phyloP scores from a whole-genome alignment of 2,797 vertebrate genomes.

The Iguana delicatissima region DNA sequence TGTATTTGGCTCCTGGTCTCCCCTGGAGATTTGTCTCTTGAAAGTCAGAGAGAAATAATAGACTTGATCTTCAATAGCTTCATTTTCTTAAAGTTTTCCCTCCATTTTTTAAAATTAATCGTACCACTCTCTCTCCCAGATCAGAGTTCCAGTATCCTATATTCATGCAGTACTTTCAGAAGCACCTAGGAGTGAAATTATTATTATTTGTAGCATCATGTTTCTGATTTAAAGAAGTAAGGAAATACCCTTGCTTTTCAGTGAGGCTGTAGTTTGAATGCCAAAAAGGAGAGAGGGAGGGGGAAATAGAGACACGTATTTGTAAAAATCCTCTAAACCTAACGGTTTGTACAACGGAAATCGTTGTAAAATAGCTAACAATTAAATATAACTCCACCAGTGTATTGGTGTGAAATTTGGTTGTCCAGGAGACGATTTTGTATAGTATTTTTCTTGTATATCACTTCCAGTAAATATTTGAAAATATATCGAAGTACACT shows the following conservation, averaged over 20 bases:
- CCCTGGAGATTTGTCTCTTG: constrained; percentile 18
- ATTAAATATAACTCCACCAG: constrained; percentile 83
- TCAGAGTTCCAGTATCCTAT: constrained; percentile 59
- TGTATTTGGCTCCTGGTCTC: not conserved
- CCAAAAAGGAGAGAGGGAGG: constrained; percentile 71
- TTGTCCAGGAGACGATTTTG: constrained; percentile 97
- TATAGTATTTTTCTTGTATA: constrained; percentile 99
- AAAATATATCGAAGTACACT: constrained; percentile 96
- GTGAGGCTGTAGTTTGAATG: constrained; percentile 75
- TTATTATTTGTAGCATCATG: constrained; percentile 26
- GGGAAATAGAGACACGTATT: constrained; percentile 65
- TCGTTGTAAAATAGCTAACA: constrained; percentile 90
- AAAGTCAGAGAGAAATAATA: not conserved
- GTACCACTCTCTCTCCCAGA: constrained; percentile 31
- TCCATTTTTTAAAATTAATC: constrained; percentile 37
- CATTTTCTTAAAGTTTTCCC: constrained; percentile 28
- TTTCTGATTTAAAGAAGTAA: constrained; percentile 65
- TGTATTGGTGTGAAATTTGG: constrained; percentile 91
- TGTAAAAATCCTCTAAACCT: constrained; percentile 80
- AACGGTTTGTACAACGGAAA: constrained; percentile 88
- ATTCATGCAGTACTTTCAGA: constrained; percentile 59
- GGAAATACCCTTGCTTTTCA: constrained; percentile 71
- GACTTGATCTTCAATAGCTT: not conserved
- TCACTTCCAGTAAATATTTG: constrained; percentile 99
- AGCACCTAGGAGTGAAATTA: constrained; percentile 61